Conservation (phyloP, 2,113 vertebrate species). For the Verasper variegatus region DNA sequence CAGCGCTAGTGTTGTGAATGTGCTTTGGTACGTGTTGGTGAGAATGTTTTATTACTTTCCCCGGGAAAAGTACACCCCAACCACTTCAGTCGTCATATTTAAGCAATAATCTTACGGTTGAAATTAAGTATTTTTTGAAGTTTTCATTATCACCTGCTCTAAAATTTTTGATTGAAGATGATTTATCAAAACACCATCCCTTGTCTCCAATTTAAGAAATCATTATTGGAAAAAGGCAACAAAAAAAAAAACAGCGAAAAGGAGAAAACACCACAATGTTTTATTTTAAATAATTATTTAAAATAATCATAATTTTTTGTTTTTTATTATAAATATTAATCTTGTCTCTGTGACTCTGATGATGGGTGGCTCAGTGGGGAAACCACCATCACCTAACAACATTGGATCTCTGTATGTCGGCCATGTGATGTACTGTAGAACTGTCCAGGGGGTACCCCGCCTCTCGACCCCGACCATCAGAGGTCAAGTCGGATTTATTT, state of each 20-base stretch:
- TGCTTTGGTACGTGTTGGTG: constrained; percentile 52
- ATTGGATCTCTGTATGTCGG: not conserved
- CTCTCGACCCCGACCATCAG: not conserved
- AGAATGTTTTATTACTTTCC: constrained; percentile 53
- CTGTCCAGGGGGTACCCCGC: not conserved
- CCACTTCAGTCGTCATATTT: constrained; percentile 4
- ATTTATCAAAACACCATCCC: constrained; percentile 13
- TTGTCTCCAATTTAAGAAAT: not conserved
- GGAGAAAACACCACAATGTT: not conserved
- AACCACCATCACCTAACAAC: not conserved
- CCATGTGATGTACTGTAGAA: not conserved
- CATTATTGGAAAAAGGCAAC: not conserved
- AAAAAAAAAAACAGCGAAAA: not conserved
- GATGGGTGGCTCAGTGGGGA: not conserved
- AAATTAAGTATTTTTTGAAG: constrained; percentile 14
- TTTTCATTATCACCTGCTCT: constrained; percentile 24
- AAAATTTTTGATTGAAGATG: not conserved
- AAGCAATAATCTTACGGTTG: constrained; percentile 12
- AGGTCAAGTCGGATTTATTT: not conserved
- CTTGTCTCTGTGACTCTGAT: not conserved
- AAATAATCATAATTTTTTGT: not conserved
- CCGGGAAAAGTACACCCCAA: constrained; percentile 16
- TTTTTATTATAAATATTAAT: not conserved
- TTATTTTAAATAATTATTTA: not conserved
- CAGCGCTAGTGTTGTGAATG: constrained; percentile 47